Evolutionary conservation across 1,140 invertebrate genomes (phyloP), one percentile per base, ranked within the genome.

Genomic region (Pararge aegeria): DNA sequence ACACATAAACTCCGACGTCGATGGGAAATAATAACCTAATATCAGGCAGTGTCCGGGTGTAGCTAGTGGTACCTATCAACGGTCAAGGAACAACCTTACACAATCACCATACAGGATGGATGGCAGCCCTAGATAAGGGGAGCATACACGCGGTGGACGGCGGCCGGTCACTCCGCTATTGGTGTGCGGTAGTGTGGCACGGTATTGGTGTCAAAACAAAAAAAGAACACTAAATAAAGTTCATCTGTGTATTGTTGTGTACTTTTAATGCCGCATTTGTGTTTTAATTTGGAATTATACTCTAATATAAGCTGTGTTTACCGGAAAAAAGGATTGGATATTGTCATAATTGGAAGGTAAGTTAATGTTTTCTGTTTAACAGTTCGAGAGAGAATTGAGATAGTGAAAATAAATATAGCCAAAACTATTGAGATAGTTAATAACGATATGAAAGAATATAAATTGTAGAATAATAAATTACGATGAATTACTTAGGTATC

Each of bases 111-210:
- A n/a, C 24, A 24, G 24, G 24, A 24, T 7, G 24, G 24, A 7
- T 24, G 24, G 24, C 24, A 24, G 24, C 24, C 24, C 24, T 24
- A 24, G 24, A 24, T 24, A 24, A 24, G 24, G 24, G 24, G 24
- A 24, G 24, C 24, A 37, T 42, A 42, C 38, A 42, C 38, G 38
- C 38, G 38, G 3, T 37, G 40, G 37, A 15, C 40, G 49, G 24
- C 1, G 24, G 19, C 34, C 49, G 20, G 61, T 63, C 61, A 63
- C 49, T 63, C 9, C 37, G 1, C 38, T 42, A 1, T 12, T 15
- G 3, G 38, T 2, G 5, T 42, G 16, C 38, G 13, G 38, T 18
- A 10, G 38, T 42, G 38, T 42, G 38, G 18, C 15, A 42, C 15
- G 10, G 13, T 1, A 15, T 34, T 34, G 3, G 38, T 42, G 38